A percentile compares a stretch with the other conserved stretches of the same genome.
Evolutionary conservation across 2,888 invertebrate genomes (phyloP).

Genomic region (Chydorus sphaericus): DNA sequence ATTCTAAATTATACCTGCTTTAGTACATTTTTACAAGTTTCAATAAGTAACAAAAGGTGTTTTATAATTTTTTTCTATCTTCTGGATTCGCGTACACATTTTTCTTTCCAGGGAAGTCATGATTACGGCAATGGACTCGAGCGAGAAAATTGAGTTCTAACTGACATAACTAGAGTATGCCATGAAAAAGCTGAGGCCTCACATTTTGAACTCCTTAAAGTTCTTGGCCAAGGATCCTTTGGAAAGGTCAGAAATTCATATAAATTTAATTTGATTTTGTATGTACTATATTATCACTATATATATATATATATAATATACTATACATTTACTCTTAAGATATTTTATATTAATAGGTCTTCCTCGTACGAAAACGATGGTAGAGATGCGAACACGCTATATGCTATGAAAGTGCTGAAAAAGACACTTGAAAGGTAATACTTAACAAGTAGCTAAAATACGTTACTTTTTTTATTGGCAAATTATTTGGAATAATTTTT

Average conservation of each 20-base stretch:
- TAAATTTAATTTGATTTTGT: too few species aligned
- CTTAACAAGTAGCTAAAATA: too few species aligned
- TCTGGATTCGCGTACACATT: too few species aligned
- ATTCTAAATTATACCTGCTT: too few species aligned
- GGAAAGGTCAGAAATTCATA: constrained; percentile 82
- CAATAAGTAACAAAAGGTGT: too few species aligned
- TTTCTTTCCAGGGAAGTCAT: constrained; percentile 21
- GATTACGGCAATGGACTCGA: constrained; percentile 25
- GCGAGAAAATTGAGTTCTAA: constrained; percentile 76
- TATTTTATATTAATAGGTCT: too few species aligned
- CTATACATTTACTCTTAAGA: not conserved
- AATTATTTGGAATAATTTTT: too few species aligned
- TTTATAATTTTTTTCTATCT: constrained; percentile 7
- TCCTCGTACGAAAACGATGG: constrained; percentile 88
- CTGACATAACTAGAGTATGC: constrained; percentile 80
- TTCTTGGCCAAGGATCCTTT: constrained; percentile 91
- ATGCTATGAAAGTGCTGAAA: constrained; percentile 97
- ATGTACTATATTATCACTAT: constrained; percentile 6
- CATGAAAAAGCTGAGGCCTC: constrained; percentile 89
- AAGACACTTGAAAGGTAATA: constrained; percentile 85
- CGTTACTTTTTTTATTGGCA: too few species aligned
- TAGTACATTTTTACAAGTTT: too few species aligned
- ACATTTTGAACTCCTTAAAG: constrained; percentile 93
- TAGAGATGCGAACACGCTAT: constrained; percentile 80
- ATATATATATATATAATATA: not conserved